A percentile compares a stretch with the other conserved stretches of the same genome.
Conservation (phyloP, 1,140 invertebrate genomes). For the Cyclina sinensis region DNA sequence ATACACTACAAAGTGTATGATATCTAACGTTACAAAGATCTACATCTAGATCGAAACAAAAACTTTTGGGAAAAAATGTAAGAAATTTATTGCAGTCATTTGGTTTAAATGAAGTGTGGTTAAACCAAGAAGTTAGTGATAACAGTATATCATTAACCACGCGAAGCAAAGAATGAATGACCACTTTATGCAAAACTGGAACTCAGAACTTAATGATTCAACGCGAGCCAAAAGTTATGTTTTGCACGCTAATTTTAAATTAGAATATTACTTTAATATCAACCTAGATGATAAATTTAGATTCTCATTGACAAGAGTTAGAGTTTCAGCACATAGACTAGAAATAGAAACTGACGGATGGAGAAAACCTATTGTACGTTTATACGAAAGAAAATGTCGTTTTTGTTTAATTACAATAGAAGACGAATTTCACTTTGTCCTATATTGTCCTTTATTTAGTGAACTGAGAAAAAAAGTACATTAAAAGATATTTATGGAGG, state of each 20-base stretch:
- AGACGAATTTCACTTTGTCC: too few relatives aligned
- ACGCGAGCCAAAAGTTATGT: background rate
- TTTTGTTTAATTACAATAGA: too few relatives aligned
- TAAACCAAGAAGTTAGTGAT: background rate
- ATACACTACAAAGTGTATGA: constrained; percentile 16
- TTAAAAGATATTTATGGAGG: too few relatives aligned
- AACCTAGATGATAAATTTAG: background rate
- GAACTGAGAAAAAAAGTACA: too few relatives aligned
- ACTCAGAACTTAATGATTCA: background rate
- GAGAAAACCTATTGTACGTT: too few relatives aligned
- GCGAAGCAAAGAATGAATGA: background rate
- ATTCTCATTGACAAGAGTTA: constrained; percentile 16
- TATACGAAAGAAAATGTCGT: too few relatives aligned
- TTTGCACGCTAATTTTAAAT: background rate
- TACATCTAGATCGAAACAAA: background rate
- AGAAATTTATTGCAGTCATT: constrained; percentile 20
- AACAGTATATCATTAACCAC: background rate
- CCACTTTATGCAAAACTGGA: too few relatives aligned
- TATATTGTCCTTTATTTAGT: too few relatives aligned
- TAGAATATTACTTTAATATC: background rate
- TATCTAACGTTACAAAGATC: background rate
- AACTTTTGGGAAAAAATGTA: background rate
- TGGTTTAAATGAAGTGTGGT: constrained; percentile 18
- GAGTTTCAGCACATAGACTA: constrained; percentile 26
- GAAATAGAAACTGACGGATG: constrained; percentile 40